Conservation (phyloP, 2,888 invertebrate species). For the Caenorhabditis doughertyi region DNA sequence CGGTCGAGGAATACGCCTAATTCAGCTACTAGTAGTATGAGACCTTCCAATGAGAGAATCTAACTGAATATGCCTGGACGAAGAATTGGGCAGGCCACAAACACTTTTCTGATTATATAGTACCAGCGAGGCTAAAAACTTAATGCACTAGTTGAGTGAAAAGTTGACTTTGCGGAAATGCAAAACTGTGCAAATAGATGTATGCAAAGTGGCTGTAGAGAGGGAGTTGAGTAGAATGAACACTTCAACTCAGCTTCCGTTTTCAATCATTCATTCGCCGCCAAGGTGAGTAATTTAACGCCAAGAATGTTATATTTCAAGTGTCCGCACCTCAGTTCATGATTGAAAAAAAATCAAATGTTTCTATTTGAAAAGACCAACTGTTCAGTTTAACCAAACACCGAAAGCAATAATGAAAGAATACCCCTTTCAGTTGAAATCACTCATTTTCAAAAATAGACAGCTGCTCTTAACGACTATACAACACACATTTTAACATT, state of each 20-base stretch:
- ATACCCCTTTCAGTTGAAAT: background rate
- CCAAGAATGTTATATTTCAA: slow-evolving; percentile 27
- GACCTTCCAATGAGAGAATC: slow-evolving; percentile 27
- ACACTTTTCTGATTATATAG: background rate
- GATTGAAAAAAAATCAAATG: slow-evolving; percentile 16
- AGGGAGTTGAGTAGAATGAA: slow-evolving; percentile 50
- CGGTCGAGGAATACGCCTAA: slow-evolving; percentile 17
- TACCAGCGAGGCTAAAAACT: slow-evolving; percentile 1
- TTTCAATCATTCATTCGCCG: slow-evolving; percentile 41
- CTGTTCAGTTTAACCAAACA: too few relatives aligned
- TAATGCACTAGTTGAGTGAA: background rate
- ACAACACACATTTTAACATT: slow-evolving; percentile 13
- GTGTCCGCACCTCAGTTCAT: background rate
- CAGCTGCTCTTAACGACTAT: slow-evolving; percentile 39
- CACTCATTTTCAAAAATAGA: background rate
- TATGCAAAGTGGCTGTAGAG: slow-evolving; percentile 54
- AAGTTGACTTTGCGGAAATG: slow-evolving; percentile 60
- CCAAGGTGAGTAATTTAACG: slow-evolving; percentile 46
- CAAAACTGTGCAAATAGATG: slow-evolving; percentile 59
- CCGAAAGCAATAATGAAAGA: slow-evolving; percentile 9
- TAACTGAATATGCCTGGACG: slow-evolving; percentile 9
- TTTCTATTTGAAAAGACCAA: too few relatives aligned
- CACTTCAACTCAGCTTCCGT: slow-evolving; percentile 52
- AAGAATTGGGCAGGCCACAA: slow-evolving; percentile 8
- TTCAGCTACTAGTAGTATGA: slow-evolving; percentile 43